phyloP scores from a whole-genome alignment of 2,888 invertebrate genomes.

The Microctonus brassicae region DNA sequence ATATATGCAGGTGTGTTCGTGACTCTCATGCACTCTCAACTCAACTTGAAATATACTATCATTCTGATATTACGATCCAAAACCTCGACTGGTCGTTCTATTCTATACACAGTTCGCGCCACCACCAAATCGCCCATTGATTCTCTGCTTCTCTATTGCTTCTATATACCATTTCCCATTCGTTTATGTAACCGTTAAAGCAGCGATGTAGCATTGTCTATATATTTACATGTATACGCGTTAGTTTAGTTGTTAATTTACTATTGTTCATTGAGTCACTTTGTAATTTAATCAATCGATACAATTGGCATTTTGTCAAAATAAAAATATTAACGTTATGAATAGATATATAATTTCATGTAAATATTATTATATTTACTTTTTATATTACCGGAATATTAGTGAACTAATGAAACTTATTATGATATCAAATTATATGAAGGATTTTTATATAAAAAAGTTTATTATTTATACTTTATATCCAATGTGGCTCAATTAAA shows the following conservation, averaged over 20 bases:
- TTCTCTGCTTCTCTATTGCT: slow-evolving; percentile 6
- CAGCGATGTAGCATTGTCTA: neutral
- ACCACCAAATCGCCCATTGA: slow-evolving; percentile 20
- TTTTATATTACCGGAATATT: too few relatives aligned
- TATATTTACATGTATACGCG: neutral
- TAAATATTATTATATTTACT: too few relatives aligned
- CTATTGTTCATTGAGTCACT: too few relatives aligned
- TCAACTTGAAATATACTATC: neutral
- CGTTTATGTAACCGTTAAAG: neutral
- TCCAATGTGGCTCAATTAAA: neutral
- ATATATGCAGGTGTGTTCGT: neutral
- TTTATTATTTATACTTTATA: too few relatives aligned
- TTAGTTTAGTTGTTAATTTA: neutral
- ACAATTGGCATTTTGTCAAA: too few relatives aligned
- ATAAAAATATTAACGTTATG: too few relatives aligned
- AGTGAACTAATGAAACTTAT: too few relatives aligned
- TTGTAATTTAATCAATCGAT: too few relatives aligned
- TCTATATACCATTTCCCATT: slow-evolving; percentile 1
- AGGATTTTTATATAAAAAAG: too few relatives aligned
- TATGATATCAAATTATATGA: too few relatives aligned
- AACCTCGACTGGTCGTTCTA: neutral
- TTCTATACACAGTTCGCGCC: too few relatives aligned
- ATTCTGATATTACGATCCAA: neutral
- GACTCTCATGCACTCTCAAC: neutral
- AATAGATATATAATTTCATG: too few relatives aligned